Conservation (phyloP, 2,113 vertebrate species). For the Leucosticte australis region DNA sequence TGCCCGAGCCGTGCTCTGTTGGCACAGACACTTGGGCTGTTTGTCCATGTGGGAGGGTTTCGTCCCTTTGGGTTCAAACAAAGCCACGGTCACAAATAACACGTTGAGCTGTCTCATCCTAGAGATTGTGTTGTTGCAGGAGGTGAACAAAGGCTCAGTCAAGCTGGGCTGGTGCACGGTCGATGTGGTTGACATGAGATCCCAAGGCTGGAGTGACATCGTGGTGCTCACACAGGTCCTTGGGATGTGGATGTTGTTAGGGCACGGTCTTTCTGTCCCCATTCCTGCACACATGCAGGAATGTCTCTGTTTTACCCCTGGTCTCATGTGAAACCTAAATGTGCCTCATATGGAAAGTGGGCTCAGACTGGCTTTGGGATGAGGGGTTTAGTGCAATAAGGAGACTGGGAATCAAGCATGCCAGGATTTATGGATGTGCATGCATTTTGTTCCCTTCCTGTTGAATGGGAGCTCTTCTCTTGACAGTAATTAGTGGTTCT, state of each 20-base stretch:
- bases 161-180: not conserved
- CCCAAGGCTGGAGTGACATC: not conserved
- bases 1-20: accelerated
- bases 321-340: not conserved
- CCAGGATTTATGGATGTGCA: not conserved
- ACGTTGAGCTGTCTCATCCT: not conserved
- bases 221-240: not conserved
- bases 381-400: accelerated
- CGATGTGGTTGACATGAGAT: accelerated
- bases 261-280: not conserved
- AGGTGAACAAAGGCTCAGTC: not conserved
- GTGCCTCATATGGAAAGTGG: not conserved
- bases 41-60: not conserved
- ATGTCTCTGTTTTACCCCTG: not conserved
- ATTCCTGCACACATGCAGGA: accelerated
- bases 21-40: not conserved
- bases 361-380: not conserved
- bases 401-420: not conserved
- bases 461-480: not conserved
- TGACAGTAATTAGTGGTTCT: not conserved
- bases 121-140: not conserved
- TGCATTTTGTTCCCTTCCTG: not conserved
- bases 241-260: not conserved
- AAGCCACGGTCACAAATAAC: not conserved
- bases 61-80: not conserved